Percentiles rank a stretch among this genome's conserved stretches.
These are phyloP conservation scores for Copsychus sechellarum DNA, from an alignment of 2,113 vertebrate genomes.

Conservation along the genomic window DNA sequence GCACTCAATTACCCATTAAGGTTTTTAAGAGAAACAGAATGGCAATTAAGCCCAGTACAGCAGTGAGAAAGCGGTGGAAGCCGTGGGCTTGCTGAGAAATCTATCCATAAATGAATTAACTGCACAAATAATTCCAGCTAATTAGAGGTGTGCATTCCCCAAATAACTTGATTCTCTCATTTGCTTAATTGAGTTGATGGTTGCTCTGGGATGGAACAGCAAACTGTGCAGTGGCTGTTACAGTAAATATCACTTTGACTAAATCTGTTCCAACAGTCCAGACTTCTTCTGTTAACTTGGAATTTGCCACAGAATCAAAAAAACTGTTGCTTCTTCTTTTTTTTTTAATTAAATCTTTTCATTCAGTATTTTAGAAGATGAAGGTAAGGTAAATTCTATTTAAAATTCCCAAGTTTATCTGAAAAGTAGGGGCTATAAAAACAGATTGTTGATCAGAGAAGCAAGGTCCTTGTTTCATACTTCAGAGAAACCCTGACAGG, in stretches of 20 bases:
- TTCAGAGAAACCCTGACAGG: neutral
- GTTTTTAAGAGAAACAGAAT: constrained; percentile 37
- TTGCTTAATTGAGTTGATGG: constrained; percentile 46
- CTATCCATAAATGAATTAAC: constrained; percentile 51
- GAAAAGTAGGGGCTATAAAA: neutral
- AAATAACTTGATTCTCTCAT: constrained; percentile 17
- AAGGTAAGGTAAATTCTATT: neutral
- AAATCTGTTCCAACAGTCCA: neutral
- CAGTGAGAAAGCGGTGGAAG: neutral
- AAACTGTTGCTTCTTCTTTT: neutral
- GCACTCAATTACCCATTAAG: neutral
- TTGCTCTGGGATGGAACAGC: neutral
- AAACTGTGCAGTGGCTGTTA: neutral
- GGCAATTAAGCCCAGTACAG: constrained; percentile 19
- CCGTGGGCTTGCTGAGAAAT: constrained; percentile 41
- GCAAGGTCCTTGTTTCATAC: neutral
- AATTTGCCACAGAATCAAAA: neutral
- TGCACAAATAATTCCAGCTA: constrained; percentile 51
- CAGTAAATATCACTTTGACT: neutral
- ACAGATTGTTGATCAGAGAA: neutral
- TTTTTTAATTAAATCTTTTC: neutral
- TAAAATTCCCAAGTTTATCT: neutral
- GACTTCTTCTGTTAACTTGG: neutral
- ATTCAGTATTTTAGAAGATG: neutral
- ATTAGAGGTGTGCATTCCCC: constrained; percentile 45